These are phyloP conservation scores for Brachycybe producta DNA, from an alignment of 2,888 invertebrate genomes.

Conservation along the genomic window DNA sequence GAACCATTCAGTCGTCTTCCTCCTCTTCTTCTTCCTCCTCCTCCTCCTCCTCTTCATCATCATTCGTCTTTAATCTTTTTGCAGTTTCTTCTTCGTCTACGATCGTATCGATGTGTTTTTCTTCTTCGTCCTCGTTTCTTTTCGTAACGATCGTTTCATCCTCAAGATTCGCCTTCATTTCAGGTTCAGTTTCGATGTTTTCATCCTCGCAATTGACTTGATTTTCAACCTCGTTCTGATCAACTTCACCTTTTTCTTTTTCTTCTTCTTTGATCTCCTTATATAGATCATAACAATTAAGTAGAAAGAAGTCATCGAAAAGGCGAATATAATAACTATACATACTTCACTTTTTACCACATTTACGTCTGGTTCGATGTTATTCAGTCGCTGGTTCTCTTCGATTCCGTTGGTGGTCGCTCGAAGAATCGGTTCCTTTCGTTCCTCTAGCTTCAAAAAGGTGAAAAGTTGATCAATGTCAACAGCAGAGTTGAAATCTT, in stretches of 20 bases:
- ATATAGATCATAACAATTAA: no score
- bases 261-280: neutral
- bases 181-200: neutral
- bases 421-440: no score
- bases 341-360: no score
- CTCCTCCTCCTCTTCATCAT: neutral
- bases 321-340: neutral
- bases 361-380: neutral
- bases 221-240: no score
- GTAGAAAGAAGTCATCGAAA: no score
- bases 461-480: slow-evolving; percentile 20
- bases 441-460: slow-evolving; percentile 18
- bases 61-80: neutral
- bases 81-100: no score
- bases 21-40: neutral
- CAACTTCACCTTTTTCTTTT: neutral
- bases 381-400: no score
- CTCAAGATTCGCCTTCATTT: neutral
- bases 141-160: neutral
- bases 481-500: slow-evolving; percentile 57
- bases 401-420: no score
- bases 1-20: no score
- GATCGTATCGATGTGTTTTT: neutral
- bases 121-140: neutral
- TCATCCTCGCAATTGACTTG: no score